Evolutionary conservation across 2,888 invertebrate species (phyloP).

Genomic region (Liodrosophila aerea): DNA sequence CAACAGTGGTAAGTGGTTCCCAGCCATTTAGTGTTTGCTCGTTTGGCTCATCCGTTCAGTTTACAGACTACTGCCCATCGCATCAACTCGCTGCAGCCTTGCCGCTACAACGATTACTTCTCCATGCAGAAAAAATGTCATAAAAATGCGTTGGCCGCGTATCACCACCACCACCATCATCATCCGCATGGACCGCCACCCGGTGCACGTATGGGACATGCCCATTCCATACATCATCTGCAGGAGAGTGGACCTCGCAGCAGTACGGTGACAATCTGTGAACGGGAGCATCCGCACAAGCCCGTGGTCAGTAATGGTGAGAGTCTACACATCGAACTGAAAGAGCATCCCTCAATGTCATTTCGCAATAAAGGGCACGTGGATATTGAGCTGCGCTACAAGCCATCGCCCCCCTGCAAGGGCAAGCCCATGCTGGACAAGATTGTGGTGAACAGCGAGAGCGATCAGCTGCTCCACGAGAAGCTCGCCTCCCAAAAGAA

Average conservation of each 20-base stretch:
- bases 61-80: constrained; percentile 72
- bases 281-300: constrained; percentile 68
- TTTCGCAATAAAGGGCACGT: constrained; percentile 85
- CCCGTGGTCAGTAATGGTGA: constrained; percentile 70
- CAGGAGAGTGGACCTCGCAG: constrained; percentile 71
- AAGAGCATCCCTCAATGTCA: constrained; percentile 86
- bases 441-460: constrained; percentile 78
- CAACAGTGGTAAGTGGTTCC: constrained; percentile 82
- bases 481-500: constrained; percentile 59
- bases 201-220: constrained; percentile 46
- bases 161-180: constrained; percentile 72
- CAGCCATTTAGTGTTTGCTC: background rate
- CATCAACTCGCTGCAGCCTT: constrained; percentile 78
- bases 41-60: background rate
- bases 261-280: constrained; percentile 75
- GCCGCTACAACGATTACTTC: constrained; percentile 80
- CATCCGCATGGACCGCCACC: constrained; percentile 41
- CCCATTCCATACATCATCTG: constrained; percentile 66
- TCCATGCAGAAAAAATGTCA: constrained; percentile 78
- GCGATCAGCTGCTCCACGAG: constrained; percentile 64
- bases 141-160: constrained; percentile 66
- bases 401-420: constrained; percentile 83
- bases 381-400: constrained; percentile 88
- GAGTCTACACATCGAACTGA: constrained; percentile 80
- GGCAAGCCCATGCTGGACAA: constrained; percentile 85